A percentile compares a stretch with the other conserved stretches of the same genome.
These are phyloP conservation scores for Drosophila borborema DNA, from an alignment of 2,888 invertebrate genomes.

Conservation along the genomic window DNA sequence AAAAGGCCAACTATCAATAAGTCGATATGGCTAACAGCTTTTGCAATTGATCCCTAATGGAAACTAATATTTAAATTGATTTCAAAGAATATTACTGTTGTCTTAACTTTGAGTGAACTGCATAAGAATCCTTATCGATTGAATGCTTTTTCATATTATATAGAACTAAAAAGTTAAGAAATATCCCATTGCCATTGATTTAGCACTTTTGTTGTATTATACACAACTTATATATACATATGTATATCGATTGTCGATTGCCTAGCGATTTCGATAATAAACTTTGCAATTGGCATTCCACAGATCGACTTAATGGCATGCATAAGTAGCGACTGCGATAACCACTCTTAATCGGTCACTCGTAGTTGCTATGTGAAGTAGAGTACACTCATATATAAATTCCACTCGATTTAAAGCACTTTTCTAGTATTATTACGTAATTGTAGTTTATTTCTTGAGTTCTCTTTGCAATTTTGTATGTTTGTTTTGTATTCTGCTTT, in stretches of 20 bases:
- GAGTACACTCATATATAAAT: not conserved
- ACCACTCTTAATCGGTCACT: not conserved
- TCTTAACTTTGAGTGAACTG: not conserved
- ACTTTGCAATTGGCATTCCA: not conserved
- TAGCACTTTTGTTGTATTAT: not conserved
- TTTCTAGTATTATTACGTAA: not conserved
- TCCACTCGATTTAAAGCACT: slow-evolving; percentile 3
- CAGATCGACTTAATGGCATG: not conserved
- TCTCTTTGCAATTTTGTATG: not conserved
- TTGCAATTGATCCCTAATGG: not conserved
- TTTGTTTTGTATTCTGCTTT: not conserved
- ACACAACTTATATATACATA: not conserved
- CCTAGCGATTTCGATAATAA: not conserved
- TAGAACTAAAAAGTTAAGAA: too few relatives aligned
- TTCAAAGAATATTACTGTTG: not conserved
- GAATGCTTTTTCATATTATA: not conserved
- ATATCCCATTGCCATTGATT: not conserved
- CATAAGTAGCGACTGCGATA: not conserved
- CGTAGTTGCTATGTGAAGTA: not conserved
- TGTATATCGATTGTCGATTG: not conserved
- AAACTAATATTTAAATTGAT: not conserved
- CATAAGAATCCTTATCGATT: not conserved
- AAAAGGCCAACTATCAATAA: not conserved
- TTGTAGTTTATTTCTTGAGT: slow-evolving; percentile 2
- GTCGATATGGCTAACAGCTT: not conserved